Evolutionary conservation across 2,888 invertebrate species (phyloP).

Genomic region (Diadegma fenestrale): DNA sequence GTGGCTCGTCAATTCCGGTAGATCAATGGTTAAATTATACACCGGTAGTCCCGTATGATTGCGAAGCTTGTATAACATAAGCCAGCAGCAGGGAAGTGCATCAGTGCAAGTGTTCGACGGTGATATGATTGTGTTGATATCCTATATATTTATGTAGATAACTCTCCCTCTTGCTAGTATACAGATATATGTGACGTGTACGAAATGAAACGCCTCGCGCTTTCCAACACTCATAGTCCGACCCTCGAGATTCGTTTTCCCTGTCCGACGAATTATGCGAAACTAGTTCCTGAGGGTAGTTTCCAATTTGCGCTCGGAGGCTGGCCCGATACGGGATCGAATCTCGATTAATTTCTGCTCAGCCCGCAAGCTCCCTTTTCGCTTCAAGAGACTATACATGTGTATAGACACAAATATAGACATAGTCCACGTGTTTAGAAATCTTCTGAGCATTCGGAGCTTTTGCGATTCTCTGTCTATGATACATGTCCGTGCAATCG

Average conservation of each 20-base stretch:
- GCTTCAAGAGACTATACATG: background rate
- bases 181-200: constrained; percentile 28
- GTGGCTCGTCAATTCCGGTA: constrained; percentile 49
- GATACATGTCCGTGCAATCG: constrained; percentile 45
- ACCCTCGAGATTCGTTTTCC: constrained; percentile 78
- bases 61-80: constrained; percentile 45
- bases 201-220: constrained; percentile 34
- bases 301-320: constrained; percentile 80
- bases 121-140: constrained; percentile 37
- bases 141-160: constrained; percentile 50
- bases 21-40: constrained; percentile 67
- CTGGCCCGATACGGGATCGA: constrained; percentile 76
- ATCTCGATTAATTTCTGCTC: constrained; percentile 81
- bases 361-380: constrained; percentile 56
- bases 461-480: constrained; percentile 41
- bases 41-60: constrained; percentile 29
- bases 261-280: constrained; percentile 81
- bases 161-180: constrained; percentile 31
- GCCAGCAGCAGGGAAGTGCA: constrained; percentile 48
- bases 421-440: constrained; percentile 11
- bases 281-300: constrained; percentile 81
- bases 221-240: constrained; percentile 21
- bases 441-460: constrained; percentile 20
- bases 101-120: constrained; percentile 46
- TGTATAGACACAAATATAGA: constrained; percentile 8